A percentile compares a stretch with the other conserved stretches of the same genome.
Evolutionary conservation across 2,113 vertebrate species (phyloP).

Genomic region (Apaloderma vittatum): DNA sequence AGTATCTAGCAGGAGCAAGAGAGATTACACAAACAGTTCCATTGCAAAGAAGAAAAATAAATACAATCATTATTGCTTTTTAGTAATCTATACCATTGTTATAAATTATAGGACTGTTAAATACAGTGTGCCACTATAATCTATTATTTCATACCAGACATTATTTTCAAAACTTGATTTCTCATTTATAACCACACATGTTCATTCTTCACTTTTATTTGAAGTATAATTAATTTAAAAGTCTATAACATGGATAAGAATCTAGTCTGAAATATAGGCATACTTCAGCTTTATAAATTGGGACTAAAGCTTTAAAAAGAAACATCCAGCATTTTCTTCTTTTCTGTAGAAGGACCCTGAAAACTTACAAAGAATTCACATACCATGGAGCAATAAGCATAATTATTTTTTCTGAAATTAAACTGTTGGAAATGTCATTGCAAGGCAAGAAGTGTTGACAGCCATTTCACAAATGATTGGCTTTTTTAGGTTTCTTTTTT

Average conservation of each 20-base stretch:
- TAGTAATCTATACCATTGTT: slow-evolving; percentile 18
- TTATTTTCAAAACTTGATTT: slow-evolving; percentile 63
- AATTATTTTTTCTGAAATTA: neutral
- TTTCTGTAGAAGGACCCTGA: neutral
- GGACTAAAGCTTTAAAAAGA: neutral
- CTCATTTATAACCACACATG: slow-evolving; percentile 51
- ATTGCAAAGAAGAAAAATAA: slow-evolving; percentile 33
- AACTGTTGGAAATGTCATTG: neutral
- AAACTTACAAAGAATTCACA: neutral
- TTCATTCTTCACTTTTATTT: slow-evolving; percentile 63
- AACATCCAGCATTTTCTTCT: neutral
- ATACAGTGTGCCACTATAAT: slow-evolving; percentile 22
- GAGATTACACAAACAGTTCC: neutral
- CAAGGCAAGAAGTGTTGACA: neutral
- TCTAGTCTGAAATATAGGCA: slow-evolving; percentile 48
- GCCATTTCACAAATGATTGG: neutral
- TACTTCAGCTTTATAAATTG: slow-evolving; percentile 40
- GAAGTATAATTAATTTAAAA: slow-evolving; percentile 56
- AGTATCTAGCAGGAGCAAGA: neutral
- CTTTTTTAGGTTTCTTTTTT: neutral
- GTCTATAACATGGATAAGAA: slow-evolving; percentile 41
- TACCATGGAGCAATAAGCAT: neutral
- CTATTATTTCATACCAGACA: slow-evolving; percentile 25
- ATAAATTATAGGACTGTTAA: slow-evolving; percentile 56
- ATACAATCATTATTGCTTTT: neutral